A percentile compares a stretch with the other conserved stretches of the same genome.
These are phyloP conservation scores for Galago senegalensis DNA, from an alignment of 2,797 vertebrate genomes.

Conservation along the genomic window DNA sequence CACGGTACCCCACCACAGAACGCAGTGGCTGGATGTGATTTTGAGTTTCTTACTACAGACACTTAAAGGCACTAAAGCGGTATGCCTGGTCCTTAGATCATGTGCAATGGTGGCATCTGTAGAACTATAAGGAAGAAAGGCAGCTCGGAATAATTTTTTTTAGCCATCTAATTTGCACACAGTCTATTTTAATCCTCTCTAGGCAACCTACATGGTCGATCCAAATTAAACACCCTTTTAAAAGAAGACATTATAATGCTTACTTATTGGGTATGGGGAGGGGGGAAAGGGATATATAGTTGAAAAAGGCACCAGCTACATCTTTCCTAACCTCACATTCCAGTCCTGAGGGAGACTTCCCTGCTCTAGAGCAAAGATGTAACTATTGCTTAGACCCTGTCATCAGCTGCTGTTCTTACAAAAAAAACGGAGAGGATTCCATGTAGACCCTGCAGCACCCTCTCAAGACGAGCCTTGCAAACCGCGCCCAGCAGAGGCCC, in stretches of 20 bases:
- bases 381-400: neutral
- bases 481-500: neutral
- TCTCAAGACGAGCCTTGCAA: neutral
- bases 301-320: neutral
- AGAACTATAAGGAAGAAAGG: conserved; percentile 19
- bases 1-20: neutral
- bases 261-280: neutral
- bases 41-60: neutral
- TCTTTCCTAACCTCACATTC: neutral
- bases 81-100: neutral
- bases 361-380: neutral
- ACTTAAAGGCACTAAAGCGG: neutral
- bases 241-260: neutral
- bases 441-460: neutral
- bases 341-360: neutral
- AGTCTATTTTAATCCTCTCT: conserved; percentile 9
- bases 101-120: neutral
- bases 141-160: conserved; percentile 29
- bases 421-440: neutral
- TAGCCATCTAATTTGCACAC: neutral
- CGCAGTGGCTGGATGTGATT: neutral
- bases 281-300: neutral
- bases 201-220: neutral
- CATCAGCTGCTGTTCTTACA: neutral
- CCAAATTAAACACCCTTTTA: neutral